These are phyloP conservation scores for Siphonodentalium dalli DNA, from an alignment of 2,888 invertebrate genomes.

Conservation along the genomic window DNA sequence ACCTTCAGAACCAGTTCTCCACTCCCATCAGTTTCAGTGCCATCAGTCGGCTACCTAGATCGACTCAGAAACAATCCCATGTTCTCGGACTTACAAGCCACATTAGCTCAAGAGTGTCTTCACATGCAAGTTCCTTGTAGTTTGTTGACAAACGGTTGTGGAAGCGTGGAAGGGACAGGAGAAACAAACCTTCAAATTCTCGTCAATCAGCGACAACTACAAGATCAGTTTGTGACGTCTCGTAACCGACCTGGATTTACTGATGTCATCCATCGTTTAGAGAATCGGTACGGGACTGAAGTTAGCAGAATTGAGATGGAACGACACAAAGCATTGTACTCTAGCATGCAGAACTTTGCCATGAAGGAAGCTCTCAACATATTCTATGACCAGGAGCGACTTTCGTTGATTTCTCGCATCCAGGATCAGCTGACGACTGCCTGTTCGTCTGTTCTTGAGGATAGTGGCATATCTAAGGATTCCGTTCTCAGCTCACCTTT, in stretches of 20 bases:
- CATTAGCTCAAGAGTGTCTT: conserved; percentile 39
- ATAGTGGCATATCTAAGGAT: too few relatives aligned
- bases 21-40: too few relatives aligned
- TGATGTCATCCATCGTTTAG: conserved; percentile 33
- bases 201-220: conserved; percentile 22
- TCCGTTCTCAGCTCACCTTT: too few relatives aligned
- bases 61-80: conserved; percentile 43
- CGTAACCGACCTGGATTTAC: conserved; percentile 27
- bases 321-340: conserved; percentile 39
- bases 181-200: conserved; percentile 6
- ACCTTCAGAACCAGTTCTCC: too few relatives aligned
- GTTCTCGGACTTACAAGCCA: conserved; percentile 41
- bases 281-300: conserved; percentile 37
- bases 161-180: conserved; percentile 18
- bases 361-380: conserved; percentile 33
- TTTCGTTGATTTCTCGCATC: too few relatives aligned
- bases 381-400: conserved; percentile 39
- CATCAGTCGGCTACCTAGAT: conserved; percentile 31
- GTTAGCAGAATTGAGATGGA: conserved; percentile 39
- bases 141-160: conserved; percentile 41
- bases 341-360: conserved; percentile 28
- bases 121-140: conserved; percentile 45
- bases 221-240: conserved; percentile 35
- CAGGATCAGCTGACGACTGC: too few relatives aligned
- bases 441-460: too few relatives aligned